Evolutionary conservation across 2,113 vertebrate genomes (phyloP).

Genomic region (Cryptotis parvus): DNA sequence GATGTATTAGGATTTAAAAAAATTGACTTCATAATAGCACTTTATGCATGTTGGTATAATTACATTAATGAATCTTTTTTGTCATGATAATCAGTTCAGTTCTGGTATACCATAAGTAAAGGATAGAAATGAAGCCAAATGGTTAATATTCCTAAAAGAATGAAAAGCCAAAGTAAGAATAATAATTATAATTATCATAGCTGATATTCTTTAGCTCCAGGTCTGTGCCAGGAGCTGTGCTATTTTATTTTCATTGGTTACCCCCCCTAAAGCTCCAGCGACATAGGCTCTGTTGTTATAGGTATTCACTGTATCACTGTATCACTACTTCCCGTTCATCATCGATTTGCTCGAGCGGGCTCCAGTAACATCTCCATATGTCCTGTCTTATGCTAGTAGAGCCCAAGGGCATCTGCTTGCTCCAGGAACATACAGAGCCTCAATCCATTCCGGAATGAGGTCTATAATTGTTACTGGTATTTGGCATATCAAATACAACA

Average conservation of each 20-base stretch:
- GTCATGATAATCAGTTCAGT: background rate
- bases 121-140: background rate
- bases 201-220: background rate
- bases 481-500: too few relatives aligned
- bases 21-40: slow-evolving; percentile 30
- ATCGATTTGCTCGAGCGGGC: too few relatives aligned
- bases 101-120: slow-evolving; percentile 7
- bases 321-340: too few relatives aligned
- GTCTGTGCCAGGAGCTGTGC: background rate
- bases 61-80: slow-evolving; percentile 49
- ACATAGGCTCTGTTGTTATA: background rate
- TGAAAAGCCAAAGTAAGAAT: slow-evolving; percentile 21
- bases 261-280: background rate
- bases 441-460: too few relatives aligned
- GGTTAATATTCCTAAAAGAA: slow-evolving; percentile 22
- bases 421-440: too few relatives aligned
- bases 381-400: too few relatives aligned
- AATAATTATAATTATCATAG: slow-evolving; percentile 11
- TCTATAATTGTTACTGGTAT: too few relatives aligned
- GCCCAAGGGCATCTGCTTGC: too few relatives aligned
- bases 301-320: too few relatives aligned
- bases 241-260: background rate
- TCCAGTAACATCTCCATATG: too few relatives aligned
- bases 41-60: slow-evolving; percentile 41
- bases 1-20: background rate